Evolutionary conservation across 2,888 invertebrate genomes (phyloP).

Genomic region (Strigamia crassipes): DNA sequence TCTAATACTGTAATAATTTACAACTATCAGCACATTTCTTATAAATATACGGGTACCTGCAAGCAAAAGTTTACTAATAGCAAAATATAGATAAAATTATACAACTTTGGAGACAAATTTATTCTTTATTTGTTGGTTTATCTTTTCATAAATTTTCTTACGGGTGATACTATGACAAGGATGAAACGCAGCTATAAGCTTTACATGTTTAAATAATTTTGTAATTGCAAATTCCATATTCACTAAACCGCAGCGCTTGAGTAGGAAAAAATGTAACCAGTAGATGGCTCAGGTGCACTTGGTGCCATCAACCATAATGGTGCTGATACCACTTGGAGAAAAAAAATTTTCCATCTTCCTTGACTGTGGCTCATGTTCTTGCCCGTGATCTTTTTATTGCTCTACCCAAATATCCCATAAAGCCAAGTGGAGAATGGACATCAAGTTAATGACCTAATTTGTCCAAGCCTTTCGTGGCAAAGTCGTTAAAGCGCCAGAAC

Average conservation of each 20-base stretch:
- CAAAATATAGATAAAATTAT: no score
- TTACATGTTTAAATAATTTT: not conserved
- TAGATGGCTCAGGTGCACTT: constrained; percentile 13
- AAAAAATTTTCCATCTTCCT: not conserved
- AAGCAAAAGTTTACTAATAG: not conserved
- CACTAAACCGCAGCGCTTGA: not conserved
- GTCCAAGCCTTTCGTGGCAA: not conserved
- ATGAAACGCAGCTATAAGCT: not conserved
- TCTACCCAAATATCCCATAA: constrained; percentile 32
- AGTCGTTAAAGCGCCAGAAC: constrained; percentile 3
- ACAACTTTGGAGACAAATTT: no score
- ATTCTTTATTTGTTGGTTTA: not conserved
- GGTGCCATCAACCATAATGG: not conserved
- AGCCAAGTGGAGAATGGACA: constrained; percentile 26
- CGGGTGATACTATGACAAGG: not conserved
- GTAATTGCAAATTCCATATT: constrained; percentile 5
- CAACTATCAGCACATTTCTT: not conserved
- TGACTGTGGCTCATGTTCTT: constrained; percentile 6
- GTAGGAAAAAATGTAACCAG: not conserved
- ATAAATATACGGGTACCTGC: not conserved
- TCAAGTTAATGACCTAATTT: constrained; percentile 29
- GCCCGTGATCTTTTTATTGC: constrained; percentile 17
- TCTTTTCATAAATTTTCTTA: no score
- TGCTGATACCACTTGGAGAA: not conserved
- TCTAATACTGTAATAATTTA: not conserved